Evolutionary conservation across 2,888 invertebrate genomes (phyloP).

Genomic region (Leucophora obtusa): DNA sequence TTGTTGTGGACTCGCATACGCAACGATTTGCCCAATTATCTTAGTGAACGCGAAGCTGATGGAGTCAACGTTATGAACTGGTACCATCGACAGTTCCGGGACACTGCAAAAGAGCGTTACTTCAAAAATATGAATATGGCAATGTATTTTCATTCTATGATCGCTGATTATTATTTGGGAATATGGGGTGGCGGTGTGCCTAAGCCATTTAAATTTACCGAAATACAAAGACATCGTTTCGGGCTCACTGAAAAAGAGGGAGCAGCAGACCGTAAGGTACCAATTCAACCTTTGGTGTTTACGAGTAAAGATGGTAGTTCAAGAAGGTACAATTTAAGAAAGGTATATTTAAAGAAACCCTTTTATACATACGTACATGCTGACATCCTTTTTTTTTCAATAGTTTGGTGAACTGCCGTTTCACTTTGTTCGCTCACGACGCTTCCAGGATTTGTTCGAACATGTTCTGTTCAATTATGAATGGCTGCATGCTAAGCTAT

Average conservation of each 20-base stretch:
- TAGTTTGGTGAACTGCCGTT: constrained; percentile 97
- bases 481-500: constrained; percentile 97
- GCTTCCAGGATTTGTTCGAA: constrained; percentile 93
- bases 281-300: constrained; percentile 94
- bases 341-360: constrained; percentile 81
- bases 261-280: constrained; percentile 95
- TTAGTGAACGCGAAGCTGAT: constrained; percentile 97
- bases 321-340: constrained; percentile 94
- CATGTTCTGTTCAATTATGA: constrained; percentile 98
- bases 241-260: constrained; percentile 89
- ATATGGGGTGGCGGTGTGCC: constrained; percentile 97
- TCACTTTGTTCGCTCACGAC: constrained; percentile 93
- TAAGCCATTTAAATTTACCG: constrained; percentile 98
- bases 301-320: constrained; percentile 93
- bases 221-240: constrained; percentile 92
- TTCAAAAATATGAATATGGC: constrained; percentile 99
- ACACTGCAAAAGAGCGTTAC: constrained; percentile 95
- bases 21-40: constrained; percentile 96
- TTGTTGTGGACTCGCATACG: constrained; percentile 97
- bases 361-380: no score
- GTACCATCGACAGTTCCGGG: constrained; percentile 98
- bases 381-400: not conserved
- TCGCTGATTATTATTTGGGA: constrained; percentile 98
- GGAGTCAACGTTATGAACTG: constrained; percentile 99
- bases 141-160: constrained; percentile 97